These are phyloP conservation scores for Tokudaia tokunoshimensis DNA, from an alignment of 2,797 vertebrate species.

Conservation along the genomic window DNA sequence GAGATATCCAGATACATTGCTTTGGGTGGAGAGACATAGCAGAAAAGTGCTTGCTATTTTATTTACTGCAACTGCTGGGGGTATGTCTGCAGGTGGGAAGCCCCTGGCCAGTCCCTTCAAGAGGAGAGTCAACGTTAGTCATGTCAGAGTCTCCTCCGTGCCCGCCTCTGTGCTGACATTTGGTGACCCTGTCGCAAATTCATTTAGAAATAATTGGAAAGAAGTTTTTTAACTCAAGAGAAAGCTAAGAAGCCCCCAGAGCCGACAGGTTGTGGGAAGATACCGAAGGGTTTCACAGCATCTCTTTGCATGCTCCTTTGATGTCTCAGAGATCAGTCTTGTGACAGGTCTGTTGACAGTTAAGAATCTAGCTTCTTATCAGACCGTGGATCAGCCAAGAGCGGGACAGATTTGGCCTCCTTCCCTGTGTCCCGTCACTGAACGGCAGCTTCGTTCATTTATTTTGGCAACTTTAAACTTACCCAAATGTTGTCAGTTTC, in stretches of 20 bases:
- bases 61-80: not conserved
- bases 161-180: not conserved
- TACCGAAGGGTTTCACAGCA: not conserved
- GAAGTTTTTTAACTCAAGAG: not conserved
- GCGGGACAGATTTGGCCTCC: not conserved
- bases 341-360: not conserved
- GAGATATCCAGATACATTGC: not conserved
- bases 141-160: not conserved
- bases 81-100: not conserved
- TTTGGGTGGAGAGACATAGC: not conserved
- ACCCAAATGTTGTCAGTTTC: not conserved
- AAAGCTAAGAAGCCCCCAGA: not conserved
- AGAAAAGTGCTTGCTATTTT: not conserved
- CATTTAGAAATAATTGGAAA: not conserved
- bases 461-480: conserved; percentile 13
- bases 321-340: not conserved
- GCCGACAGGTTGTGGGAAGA: not conserved
- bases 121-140: not conserved
- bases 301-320: fast-evolving
- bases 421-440: conserved; percentile 16
- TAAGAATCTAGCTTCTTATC: not conserved
- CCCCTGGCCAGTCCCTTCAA: not conserved
- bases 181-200: not conserved
- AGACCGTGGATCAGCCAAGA: not conserved
- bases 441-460: not conserved